phyloP scores from a whole-genome alignment of 2,888 invertebrate species.

The Polyommatus iphigenia region DNA sequence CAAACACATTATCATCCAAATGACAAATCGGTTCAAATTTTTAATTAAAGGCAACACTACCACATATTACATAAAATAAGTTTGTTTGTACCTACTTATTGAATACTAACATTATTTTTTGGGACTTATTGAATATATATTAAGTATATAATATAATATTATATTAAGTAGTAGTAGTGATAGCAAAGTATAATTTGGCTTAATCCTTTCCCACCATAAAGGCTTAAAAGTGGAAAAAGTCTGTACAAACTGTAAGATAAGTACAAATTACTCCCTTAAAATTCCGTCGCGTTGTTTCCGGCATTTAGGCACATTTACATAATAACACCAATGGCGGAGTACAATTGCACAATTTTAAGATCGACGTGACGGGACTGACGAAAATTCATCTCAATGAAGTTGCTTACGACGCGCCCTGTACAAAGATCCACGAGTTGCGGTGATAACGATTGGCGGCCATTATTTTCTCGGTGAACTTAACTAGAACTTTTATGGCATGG shows the following conservation, averaged over 20 bases:
- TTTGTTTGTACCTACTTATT: no score
- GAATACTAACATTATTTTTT: no score
- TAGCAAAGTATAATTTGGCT: no score
- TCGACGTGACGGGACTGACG: conserved; percentile 42
- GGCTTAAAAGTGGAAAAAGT: not conserved
- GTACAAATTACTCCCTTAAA: conserved; percentile 32
- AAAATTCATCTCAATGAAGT: conserved; percentile 4
- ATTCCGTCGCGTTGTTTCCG: conserved; percentile 38
- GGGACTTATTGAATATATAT: no score
- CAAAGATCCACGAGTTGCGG: not conserved
- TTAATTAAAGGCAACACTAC: no score
- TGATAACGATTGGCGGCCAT: not conserved
- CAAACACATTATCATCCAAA: no score
- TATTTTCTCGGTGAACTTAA: not conserved
- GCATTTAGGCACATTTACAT: conserved; percentile 40
- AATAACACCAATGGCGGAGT: conserved; percentile 43
- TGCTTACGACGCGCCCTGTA: not conserved
- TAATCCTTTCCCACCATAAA: no score
- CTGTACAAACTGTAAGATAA: not conserved
- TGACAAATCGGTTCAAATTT: no score
- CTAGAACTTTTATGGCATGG: not conserved
- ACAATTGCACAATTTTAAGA: conserved; percentile 42
- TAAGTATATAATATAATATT: no score
- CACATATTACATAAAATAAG: no score
- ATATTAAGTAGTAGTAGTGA: no score